These are phyloP conservation scores for Halocynthia roretzi DNA, from an alignment of 23 tunicate species.

Conservation along the genomic window DNA sequence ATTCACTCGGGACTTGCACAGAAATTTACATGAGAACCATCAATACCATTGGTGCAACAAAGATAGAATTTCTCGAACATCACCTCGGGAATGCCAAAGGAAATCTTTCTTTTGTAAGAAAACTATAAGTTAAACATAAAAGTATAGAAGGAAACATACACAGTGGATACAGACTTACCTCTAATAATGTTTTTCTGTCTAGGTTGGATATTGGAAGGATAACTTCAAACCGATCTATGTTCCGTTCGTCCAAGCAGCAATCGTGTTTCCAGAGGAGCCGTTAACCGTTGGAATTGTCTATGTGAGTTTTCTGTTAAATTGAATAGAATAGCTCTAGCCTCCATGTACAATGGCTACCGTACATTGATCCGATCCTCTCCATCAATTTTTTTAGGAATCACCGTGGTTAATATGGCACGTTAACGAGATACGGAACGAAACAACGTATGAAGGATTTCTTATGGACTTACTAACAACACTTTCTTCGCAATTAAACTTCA, in stretches of 20 bases:
- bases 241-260: constrained; percentile 66
- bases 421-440: constrained; percentile 40
- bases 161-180: not conserved
- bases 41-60: constrained; percentile 28
- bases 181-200: not conserved
- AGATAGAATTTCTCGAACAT: constrained; percentile 46
- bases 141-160: not conserved
- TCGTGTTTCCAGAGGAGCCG: constrained; percentile 57
- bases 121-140: not conserved
- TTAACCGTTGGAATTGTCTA: constrained; percentile 44
- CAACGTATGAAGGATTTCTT: constrained; percentile 55
- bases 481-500: constrained; percentile 44
- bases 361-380: too few species aligned
- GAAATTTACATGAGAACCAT: constrained; percentile 52
- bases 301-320: constrained; percentile 18
- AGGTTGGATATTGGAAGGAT: constrained; percentile 58
- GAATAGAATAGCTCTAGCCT: too few species aligned
- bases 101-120: constrained; percentile 27
- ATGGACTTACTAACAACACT: constrained; percentile 38
- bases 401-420: constrained; percentile 63
- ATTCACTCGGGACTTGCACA: constrained; percentile 52
- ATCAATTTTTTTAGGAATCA: constrained; percentile 17
- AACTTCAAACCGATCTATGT: constrained; percentile 37
- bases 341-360: too few species aligned
- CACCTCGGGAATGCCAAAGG: constrained; percentile 49